phyloP scores from a whole-genome alignment of 2,888 invertebrate genomes.

The Gryllus longicercus region DNA sequence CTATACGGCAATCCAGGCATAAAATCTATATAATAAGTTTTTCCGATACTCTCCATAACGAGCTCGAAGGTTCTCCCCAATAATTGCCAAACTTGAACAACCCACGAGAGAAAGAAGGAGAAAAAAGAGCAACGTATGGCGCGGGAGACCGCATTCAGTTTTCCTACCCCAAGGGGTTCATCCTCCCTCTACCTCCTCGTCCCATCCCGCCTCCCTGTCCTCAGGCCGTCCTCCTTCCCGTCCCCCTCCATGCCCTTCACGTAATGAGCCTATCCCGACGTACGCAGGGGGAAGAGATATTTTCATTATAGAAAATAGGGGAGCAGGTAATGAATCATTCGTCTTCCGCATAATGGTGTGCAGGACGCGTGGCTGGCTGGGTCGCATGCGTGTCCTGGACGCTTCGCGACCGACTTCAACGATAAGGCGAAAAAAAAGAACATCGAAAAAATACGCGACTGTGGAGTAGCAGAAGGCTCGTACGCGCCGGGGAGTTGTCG shows the following conservation, averaged over 20 bases:
- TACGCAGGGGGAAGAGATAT: neutral
- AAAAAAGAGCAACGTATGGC: neutral
- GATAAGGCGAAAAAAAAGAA: too few species aligned
- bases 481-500: too few species aligned
- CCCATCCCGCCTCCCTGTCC: neutral
- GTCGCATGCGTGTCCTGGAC: too few species aligned
- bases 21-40: neutral
- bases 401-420: too few species aligned
- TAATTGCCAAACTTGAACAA: conserved; percentile 1
- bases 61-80: conserved; percentile 4
- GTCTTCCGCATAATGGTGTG: neutral
- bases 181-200: neutral
- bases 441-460: too few species aligned
- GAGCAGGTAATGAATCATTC: conserved; percentile 11
- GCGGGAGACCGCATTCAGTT: neutral
- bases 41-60: conserved; percentile 17
- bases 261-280: conserved; percentile 8
- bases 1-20: conserved; percentile 17
- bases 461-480: too few species aligned
- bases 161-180: neutral
- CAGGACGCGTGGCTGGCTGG: neutral
- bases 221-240: neutral
- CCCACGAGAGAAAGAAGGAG: neutral
- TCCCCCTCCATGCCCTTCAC: neutral
- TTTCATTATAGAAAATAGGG: conserved; percentile 17